Percentiles rank a stretch among this genome's conserved stretches.
Conservation (phyloP, 2,797 vertebrate genomes). For the Fringilla coelebs region DNA sequence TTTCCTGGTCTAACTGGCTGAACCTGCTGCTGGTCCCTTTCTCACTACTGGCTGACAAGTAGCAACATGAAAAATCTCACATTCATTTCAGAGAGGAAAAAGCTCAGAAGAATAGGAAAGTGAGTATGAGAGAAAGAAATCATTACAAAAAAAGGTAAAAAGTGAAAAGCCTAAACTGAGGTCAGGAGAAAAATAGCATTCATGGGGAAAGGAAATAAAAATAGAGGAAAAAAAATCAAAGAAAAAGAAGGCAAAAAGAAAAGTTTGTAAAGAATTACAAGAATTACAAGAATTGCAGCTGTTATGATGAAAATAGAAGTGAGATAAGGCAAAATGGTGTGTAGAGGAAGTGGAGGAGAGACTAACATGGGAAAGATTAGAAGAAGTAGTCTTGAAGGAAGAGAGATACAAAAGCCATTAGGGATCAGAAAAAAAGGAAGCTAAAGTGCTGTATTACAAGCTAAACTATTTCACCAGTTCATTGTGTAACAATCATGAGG, state of each 20-base stretch:
- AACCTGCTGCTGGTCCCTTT: not conserved
- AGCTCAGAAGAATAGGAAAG: not conserved
- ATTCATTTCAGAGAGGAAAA: not conserved
- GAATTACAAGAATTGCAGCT: not conserved
- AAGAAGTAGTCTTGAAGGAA: slow-evolving; percentile 1
- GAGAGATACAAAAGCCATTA: not conserved
- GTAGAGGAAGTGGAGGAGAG: not conserved
- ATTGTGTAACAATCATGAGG: not conserved
- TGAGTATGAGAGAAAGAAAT: not conserved
- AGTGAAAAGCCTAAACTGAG: not conserved
- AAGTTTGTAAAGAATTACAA: not conserved
- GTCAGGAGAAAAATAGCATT: not conserved
- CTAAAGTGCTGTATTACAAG: not conserved
- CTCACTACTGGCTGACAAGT: not conserved
- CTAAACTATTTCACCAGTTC: not conserved
- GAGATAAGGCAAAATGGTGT: not conserved
- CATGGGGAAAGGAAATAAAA: not conserved
- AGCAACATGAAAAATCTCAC: slow-evolving; percentile 11
- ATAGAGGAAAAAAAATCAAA: not conserved
- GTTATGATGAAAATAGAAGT: not conserved
- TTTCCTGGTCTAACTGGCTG: not conserved
- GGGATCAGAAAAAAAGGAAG: not conserved
- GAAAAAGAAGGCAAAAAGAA: not conserved
- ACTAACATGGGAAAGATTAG: not conserved
- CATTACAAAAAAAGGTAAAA: not conserved